These are phyloP conservation scores for Cyrtonyx montezumae DNA, from an alignment of 2,113 vertebrate genomes.

Conservation along the genomic window DNA sequence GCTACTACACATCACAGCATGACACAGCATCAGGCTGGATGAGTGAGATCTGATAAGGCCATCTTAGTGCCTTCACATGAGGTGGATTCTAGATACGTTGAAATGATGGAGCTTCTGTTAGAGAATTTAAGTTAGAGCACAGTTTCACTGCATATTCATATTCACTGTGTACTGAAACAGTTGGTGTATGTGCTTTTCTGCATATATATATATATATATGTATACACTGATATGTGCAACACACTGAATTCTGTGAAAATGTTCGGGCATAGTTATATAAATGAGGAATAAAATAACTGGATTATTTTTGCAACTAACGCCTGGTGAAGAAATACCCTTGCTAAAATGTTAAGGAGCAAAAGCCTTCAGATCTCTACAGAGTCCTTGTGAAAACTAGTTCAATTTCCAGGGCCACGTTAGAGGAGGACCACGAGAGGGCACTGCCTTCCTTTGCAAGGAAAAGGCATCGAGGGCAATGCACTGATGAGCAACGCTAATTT, in stretches of 20 bases:
- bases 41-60: neutral
- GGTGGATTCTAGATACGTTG: neutral
- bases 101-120: neutral
- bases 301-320: neutral
- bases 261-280: neutral
- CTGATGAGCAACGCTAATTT: neutral
- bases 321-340: neutral
- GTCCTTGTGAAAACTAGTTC: neutral
- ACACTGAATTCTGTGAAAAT: neutral
- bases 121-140: neutral
- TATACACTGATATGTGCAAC: neutral
- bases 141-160: neutral
- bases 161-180: neutral
- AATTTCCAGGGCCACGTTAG: neutral
- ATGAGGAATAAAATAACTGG: neutral
- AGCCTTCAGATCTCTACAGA: neutral
- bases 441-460: constrained; percentile 37
- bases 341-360: neutral
- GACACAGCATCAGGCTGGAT: neutral
- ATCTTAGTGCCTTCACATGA: neutral
- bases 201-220: neutral
- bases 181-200: neutral
- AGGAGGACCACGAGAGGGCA: constrained; percentile 75
- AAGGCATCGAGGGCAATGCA: neutral
- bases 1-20: neutral